phyloP scores from a whole-genome alignment of 2,113 vertebrate genomes.

The Mystacornis crossleyi region DNA sequence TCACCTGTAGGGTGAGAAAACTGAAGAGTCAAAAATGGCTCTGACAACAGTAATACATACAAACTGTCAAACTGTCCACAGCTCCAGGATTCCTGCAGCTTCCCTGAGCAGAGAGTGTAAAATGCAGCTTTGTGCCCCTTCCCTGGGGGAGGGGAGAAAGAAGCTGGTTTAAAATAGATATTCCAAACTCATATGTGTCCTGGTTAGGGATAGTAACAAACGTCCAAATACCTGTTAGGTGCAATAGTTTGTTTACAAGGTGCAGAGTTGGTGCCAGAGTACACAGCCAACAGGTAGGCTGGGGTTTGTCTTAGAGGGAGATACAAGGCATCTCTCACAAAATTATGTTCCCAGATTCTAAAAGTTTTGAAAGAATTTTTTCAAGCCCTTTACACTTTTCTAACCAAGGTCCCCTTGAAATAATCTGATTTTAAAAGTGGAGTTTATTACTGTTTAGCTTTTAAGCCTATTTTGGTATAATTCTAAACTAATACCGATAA shows the following conservation, averaged over 20 bases:
- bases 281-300: not conserved
- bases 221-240: not conserved
- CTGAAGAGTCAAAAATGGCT: not conserved
- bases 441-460: not conserved
- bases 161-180: not conserved
- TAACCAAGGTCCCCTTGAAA: not conserved
- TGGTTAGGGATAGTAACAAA: not conserved
- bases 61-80: not conserved
- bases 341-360: not conserved
- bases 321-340: not conserved
- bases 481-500: not conserved
- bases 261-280: not conserved
- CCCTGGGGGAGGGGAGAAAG: not conserved
- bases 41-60: not conserved
- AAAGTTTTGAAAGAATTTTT: not conserved
- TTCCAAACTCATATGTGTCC: not conserved
- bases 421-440: not conserved
- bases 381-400: not conserved
- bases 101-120: not conserved
- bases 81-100: not conserved
- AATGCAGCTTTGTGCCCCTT: not conserved
- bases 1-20: not conserved
- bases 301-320: not conserved
- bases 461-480: not conserved
- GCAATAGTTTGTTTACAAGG: not conserved